Base-by-base conservation (phyloP, 2,888 invertebrate species). In the Blastobasis adustella region DNA sequence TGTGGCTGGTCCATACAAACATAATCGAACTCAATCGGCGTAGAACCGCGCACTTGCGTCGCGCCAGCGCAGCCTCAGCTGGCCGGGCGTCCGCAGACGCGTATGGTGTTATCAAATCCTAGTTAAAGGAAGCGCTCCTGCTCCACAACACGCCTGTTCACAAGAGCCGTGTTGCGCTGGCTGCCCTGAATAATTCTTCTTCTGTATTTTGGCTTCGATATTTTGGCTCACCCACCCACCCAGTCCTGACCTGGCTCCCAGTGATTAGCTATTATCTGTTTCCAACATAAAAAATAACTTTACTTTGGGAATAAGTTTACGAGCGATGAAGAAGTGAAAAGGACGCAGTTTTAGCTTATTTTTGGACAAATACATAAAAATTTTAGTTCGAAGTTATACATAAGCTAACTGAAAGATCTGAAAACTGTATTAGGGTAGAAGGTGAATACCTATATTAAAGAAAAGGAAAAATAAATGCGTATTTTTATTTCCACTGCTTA, bases 71-170 rank as follows among this genome's bases (percentile, higher is more conserved):
- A n/a, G n/a, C n/a, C n/a, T n/a, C n/a, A n/a, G n/a, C n/a, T n/a
- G n/a, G n/a, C n/a, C n/a, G n/a, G n/a, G n/a, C n/a, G n/a, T n/a
- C n/a, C n/a, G n/a, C n/a, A n/a, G n/a, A n/a, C n/a, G n/a, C n/a
- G n/a, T n/a, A n/a, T n/a, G n/a, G n/a, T n/a, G n/a, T n/a, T n/a
- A n/a, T n/a, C n/a, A n/a, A n/a, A n/a, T n/a, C n/a, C n/a, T n/a
- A n/a, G n/a, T n/a, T n/a, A n/a, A n/a, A n/a, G n/a, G n/a, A n/a
- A n/a, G n/a, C n/a, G n/a, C n/a, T n/a, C n/a, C n/a, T n/a, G n/a
- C n/a, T n/a, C n/a, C n/a, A n/a, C 51, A 51, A 58, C 42, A 57
- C 55, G 49, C 57, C 54, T 36, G 55, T 59, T 7, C 53, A 58
- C 60, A 60, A 49, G 55, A 49, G 45, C 46, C 49, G 53, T n/a